Percentiles rank a stretch among this genome's conserved stretches.
phyloP scores from a whole-genome alignment of 2,888 invertebrate genomes.

The Eulithis testata region DNA sequence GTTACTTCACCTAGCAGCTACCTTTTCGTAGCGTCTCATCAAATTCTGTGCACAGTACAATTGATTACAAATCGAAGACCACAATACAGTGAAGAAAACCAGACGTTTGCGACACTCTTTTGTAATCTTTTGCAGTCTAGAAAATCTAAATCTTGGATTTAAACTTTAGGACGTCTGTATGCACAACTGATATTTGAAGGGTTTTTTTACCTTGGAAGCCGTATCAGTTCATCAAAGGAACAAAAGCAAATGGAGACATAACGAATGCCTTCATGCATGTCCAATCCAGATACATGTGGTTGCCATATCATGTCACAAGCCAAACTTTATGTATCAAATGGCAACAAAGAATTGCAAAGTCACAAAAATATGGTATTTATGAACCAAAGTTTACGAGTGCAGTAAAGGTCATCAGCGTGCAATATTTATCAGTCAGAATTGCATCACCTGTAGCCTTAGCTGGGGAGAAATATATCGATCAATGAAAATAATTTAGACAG shows the following conservation, averaged over 20 bases:
- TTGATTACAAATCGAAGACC: constrained; percentile 68
- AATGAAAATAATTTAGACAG: neutral
- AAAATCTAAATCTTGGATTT: too few relatives aligned
- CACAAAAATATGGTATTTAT: constrained; percentile 10
- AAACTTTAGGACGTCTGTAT: too few relatives aligned
- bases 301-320: constrained; percentile 10
- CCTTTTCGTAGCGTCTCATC: constrained; percentile 61
- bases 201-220: too few relatives aligned
- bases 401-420: constrained; percentile 21
- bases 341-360: constrained; percentile 27
- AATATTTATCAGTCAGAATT: constrained; percentile 8
- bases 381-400: constrained; percentile 20
- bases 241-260: neutral
- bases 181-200: too few relatives aligned
- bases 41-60: constrained; percentile 67
- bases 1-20: constrained; percentile 39
- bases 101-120: constrained; percentile 55
- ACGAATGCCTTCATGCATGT: constrained; percentile 15
- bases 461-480: neutral
- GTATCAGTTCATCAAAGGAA: neutral
- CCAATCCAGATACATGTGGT: constrained; percentile 18
- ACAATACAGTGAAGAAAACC: constrained; percentile 59
- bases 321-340: constrained; percentile 18
- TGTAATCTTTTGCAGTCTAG: constrained; percentile 41
- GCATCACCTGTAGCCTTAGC: constrained; percentile 3